Base-by-base conservation (phyloP, 2,113 vertebrate species). In the Microcebus murinus region DNA sequence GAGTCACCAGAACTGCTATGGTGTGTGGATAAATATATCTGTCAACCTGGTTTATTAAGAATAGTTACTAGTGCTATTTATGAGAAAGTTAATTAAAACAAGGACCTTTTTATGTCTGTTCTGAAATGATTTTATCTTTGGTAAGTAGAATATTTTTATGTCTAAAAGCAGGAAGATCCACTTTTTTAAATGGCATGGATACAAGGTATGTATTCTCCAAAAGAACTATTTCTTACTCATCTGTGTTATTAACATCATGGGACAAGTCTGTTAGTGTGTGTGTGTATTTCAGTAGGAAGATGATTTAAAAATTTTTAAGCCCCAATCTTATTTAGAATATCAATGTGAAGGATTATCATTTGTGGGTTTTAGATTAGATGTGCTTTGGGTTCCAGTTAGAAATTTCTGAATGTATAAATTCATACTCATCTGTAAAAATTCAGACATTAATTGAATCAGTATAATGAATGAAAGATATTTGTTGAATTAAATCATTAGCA, bases 121-220 rank as follows among this genome's bases (percentile, higher is more conserved):
- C 39, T 48, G 52, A 93, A 90, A 84, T 57, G 21, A 76, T 65
- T 95, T 57, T 95, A 15, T 85, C 76, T 68, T 95, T 76, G 59
- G n/a, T 34, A 87, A 57, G n/a, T 92, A 73, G 73, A 65, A 39
- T 84, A 45, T 42, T 79, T 68, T 67, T n/a, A 42, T 67, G 25
- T 50, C 17, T 0, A 34, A 92, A 90, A 84, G 55, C 1, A 10
- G 36, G 67, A 67, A 82, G 29, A 1, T 29, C 34, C 10, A 59
- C 50, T 34, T 88, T 87, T 91, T 79, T 48, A n/a, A 52, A 48
- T 80, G 39, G 27, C 11, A 45, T 17, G 27, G 18, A 39, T 74
- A 86, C n/a, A 70, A 71, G 42, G 34, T 70, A 0, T 2, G 2
- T 77, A 50, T 73, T 86, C 70, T 88, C 57, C 48, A 68, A 45